Base-by-base conservation (phyloP, 1,140 invertebrate genomes). In the Lethocerus indicus region DNA sequence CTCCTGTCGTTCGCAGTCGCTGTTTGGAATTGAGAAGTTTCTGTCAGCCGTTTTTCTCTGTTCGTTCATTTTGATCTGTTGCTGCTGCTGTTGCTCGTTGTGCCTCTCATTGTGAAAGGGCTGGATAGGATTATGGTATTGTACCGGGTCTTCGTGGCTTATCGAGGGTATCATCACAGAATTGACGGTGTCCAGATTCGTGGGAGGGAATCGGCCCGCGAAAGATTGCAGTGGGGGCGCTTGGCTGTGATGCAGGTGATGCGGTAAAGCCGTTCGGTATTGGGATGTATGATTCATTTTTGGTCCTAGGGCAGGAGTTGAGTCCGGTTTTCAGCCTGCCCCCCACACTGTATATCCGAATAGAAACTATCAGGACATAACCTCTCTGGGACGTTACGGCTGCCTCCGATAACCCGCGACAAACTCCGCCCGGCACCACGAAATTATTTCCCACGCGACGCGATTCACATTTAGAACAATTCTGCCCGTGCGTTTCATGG, bases 251-350 rank as follows among this genome's bases (percentile, higher is more conserved):
- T 54, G 53, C 9, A 54, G 47, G 47, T 54, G 53, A 26, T 53
- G 51, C 18, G 49, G 53, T 28, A 54, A 40, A 40, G 48, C 47
- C 26, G 43, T 50, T 36, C 53, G 28, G 42, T 54, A 54, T 25
- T 50, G 53, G 2, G 53, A 24, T 39, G 47, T 54, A 24, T 54
- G 53, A 47, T 54, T 54, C 53, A 54, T 54, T 41, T 21, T 50
- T 4, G 40, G 32, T 9, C 18, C 37, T 6, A n/a, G n/a, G 23
- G n/a, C n/a, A n/a, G n/a, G n/a, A n/a, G n/a, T n/a, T n/a, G n/a
- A n/a, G n/a, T n/a, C n/a, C n/a, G n/a, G n/a, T n/a, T n/a, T n/a
- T n/a, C n/a, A n/a, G n/a, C n/a, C n/a, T n/a, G n/a, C n/a, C n/a
- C n/a, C n/a, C n/a, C n/a, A n/a, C n/a, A n/a, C n/a, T n/a, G n/a